Base-by-base conservation (phyloP, 2,888 invertebrate species). In the Polydrusus cervinus region DNA sequence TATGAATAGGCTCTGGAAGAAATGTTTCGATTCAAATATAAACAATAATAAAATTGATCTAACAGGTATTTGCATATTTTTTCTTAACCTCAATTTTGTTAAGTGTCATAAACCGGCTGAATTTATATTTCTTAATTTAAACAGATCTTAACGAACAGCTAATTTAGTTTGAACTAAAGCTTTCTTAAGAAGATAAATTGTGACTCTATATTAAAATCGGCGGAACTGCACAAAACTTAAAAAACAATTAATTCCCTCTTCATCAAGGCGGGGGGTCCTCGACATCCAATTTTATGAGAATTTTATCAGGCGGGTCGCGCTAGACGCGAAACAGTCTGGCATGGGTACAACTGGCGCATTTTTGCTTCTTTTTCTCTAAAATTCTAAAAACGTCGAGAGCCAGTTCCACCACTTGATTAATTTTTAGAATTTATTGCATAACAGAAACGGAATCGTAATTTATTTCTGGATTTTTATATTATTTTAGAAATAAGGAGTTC, bases 401-500 rank as follows among this genome's bases (percentile, higher is more conserved):
- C 80, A 78, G 78, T 81, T 78, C 81, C 79, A 74, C 82, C 57
- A 79, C 82, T 83, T 84, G 84, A 84, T 84, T 84, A 83, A 84
- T 84, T 83, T 84, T 83, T 82, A 80, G 81, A 82, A 84, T 84
- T 84, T 84, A 84, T 84, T 83, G 82, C 83, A 81, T 82, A 83
- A 83, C 81, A 80, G 81, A 79, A 82, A 78, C 81, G 80, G 80
- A 81, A 81, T 81, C 76, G 79, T 80, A 82, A 82, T 82, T 82
- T 82, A 82, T 83, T 79, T 80, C 74, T 69, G 68, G 47, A 71
- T 76, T 75, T 66, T 61, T 78, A 76, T 74, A 78, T 74, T 78
- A 55, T 76, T 69, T 71, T 64, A 73, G 68, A 74, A 73, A 64
- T 74, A 55, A 55, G 40, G 60, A 60, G 25, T 14, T 43, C 53